Percentiles rank a stretch among this genome's conserved stretches.
These are phyloP conservation scores for Eupithecia exiguata DNA, from an alignment of 2,888 invertebrate genomes.

Conservation along the genomic window DNA sequence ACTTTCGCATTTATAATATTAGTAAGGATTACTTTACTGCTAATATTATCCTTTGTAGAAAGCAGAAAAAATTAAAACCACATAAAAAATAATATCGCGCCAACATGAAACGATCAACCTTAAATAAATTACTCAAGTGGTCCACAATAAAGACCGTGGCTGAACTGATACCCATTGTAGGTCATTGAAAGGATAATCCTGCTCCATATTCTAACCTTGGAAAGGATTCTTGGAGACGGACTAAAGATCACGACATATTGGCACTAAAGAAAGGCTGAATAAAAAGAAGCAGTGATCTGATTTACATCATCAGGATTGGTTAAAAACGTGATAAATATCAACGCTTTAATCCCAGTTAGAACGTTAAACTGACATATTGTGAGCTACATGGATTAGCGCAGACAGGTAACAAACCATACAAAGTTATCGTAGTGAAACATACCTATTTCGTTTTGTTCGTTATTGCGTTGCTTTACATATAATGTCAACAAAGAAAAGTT, in stretches of 20 bases:
- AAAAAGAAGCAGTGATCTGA: neutral
- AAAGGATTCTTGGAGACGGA: neutral
- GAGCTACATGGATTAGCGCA: too few species aligned
- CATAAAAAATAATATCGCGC: too few species aligned
- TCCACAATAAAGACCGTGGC: neutral
- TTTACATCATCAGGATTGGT: neutral
- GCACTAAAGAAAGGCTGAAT: neutral
- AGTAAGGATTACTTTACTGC: too few species aligned
- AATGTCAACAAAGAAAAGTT: too few species aligned
- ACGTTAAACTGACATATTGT: neutral
- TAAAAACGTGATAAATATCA: neutral
- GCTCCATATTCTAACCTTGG: slow-evolving; percentile 9
- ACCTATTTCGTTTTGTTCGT: too few species aligned
- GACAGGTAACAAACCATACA: too few species aligned
- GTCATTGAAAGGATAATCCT: neutral
- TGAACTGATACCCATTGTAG: neutral
- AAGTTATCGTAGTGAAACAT: too few species aligned
- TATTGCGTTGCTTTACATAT: too few species aligned
- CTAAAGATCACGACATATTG: neutral
- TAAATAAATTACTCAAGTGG: neutral
- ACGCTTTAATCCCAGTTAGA: neutral
- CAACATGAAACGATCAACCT: too few species aligned
- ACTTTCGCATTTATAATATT: too few species aligned
- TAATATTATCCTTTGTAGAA: too few species aligned
- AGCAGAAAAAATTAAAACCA: too few species aligned